A percentile compares a stretch with the other conserved stretches of the same genome.
Conservation (phyloP, 2,888 invertebrate genomes). For the Amitus sp. region DNA sequence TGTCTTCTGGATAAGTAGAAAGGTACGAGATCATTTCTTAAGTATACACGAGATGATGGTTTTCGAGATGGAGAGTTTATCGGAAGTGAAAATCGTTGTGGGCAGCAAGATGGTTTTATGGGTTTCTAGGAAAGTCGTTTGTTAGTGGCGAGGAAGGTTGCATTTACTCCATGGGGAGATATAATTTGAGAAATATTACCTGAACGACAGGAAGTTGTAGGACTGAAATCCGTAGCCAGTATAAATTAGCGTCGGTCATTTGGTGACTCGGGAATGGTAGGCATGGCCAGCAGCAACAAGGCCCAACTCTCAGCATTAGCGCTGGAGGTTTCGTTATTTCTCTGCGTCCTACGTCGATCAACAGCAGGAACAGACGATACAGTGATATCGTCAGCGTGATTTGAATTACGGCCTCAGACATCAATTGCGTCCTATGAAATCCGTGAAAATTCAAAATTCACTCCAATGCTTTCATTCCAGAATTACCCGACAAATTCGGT, state of each 20-base stretch:
- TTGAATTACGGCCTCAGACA: constrained; percentile 77
- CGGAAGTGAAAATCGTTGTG: neutral
- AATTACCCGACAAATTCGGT: too few species aligned
- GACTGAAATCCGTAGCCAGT: constrained; percentile 69
- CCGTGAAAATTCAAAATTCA: too few species aligned
- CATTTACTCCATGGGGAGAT: neutral
- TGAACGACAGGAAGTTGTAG: constrained; percentile 78
- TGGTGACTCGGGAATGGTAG: constrained; percentile 67
- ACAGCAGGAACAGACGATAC: constrained; percentile 76
- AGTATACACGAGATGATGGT: too few species aligned
- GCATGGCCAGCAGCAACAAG: constrained; percentile 80
- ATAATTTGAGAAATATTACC: constrained; percentile 65
- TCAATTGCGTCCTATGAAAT: constrained; percentile 69
- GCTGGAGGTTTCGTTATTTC: constrained; percentile 68
- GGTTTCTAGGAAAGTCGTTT: neutral
- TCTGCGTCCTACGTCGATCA: constrained; percentile 67
- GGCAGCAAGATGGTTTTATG: neutral
- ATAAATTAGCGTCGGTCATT: constrained; percentile 59
- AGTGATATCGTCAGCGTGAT: constrained; percentile 76
- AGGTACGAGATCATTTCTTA: too few species aligned
- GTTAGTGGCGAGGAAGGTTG: neutral
- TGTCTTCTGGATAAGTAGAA: too few species aligned
- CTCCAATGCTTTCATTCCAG: too few species aligned
- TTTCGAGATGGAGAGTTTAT: neutral
- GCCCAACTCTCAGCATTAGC: constrained; percentile 70